Base-by-base conservation (phyloP, 2,797 vertebrate genomes). In the Phrynocephalus vlangalii region DNA sequence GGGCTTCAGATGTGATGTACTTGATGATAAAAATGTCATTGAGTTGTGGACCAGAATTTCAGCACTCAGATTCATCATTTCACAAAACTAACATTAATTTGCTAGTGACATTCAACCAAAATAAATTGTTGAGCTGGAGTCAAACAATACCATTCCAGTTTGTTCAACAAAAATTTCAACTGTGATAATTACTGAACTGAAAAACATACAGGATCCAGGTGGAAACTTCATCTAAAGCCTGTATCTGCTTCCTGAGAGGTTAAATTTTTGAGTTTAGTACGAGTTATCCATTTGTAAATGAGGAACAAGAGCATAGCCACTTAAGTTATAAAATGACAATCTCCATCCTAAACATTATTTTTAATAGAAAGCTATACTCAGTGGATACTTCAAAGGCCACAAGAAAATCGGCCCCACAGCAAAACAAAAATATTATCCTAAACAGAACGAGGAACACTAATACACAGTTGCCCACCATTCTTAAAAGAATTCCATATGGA, bases 131-230 rank as follows among this genome's bases (percentile, higher is more conserved):
- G 22, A 82, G 22, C 1, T 83, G 63, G 16, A 82, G 71, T 28
- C 83, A 0, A 89, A 24, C 87, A 78, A 13, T 48, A 84, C 24
- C 87, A 91, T 30, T 71, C 9, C 82, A 86, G 80, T 7, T 28
- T 82, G 24, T 56, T 33, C 3, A 85, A 84, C 2, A 15, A 30
- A 92, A 85, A 33, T 77, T 89, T 84, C 66, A 79, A 85, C 83
- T 84, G 18, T 20, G 26, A 81, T 66, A 28, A 84, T 82, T 80
- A 33, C 56, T 50, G 28, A 16, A 16, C 70, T 71, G 52, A 56
- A 56, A 44, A 44, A 44, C 38, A 5, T 44, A 44, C 38, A 44
- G 38, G 38, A 44, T 68, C 26, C 26, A 70, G 28, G 11, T 70
- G 68, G 2, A 10, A 70, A n/a, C n/a, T 70, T n/a, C n/a, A 70